Percentiles rank a stretch among this genome's conserved stretches.
Evolutionary conservation across 2,113 vertebrate genomes (phyloP).

Genomic region (Jacana jacana): DNA sequence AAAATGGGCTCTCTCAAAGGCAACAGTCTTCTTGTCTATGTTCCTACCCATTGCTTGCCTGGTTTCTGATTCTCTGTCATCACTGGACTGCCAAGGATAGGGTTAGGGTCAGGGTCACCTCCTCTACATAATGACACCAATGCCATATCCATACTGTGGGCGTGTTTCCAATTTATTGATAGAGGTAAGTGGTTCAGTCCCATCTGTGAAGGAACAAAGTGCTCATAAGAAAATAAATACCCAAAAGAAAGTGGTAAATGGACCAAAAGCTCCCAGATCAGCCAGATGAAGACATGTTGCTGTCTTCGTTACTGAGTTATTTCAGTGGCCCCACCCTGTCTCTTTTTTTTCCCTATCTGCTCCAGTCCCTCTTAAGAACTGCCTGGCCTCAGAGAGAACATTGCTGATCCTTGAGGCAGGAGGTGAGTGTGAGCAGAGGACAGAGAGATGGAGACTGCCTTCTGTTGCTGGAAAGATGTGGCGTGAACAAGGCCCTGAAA

Average conservation of each 20-base stretch:
- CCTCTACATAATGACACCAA: background rate
- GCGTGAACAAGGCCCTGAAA: fast-evolving
- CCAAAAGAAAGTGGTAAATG: background rate
- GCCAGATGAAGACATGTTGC: background rate
- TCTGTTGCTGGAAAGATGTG: background rate
- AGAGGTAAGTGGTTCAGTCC: background rate
- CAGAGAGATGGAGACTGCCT: background rate
- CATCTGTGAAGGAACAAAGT: background rate
- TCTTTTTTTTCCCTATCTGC: background rate
- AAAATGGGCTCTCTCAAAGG: background rate
- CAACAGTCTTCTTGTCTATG: background rate
- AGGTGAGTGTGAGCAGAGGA: background rate
- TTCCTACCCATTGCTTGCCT: background rate
- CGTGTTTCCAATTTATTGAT: background rate
- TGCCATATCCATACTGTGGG: background rate
- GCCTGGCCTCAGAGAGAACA: background rate
- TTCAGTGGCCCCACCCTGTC: background rate
- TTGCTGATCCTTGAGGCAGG: background rate
- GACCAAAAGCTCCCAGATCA: background rate
- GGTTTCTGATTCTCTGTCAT: background rate
- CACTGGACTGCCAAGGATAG: background rate
- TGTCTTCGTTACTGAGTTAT: background rate
- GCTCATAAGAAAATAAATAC: background rate
- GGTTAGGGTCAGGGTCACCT: background rate
- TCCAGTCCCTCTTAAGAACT: background rate